Base-by-base conservation (phyloP, 2,113 vertebrate genomes). In the Scomber colias region DNA sequence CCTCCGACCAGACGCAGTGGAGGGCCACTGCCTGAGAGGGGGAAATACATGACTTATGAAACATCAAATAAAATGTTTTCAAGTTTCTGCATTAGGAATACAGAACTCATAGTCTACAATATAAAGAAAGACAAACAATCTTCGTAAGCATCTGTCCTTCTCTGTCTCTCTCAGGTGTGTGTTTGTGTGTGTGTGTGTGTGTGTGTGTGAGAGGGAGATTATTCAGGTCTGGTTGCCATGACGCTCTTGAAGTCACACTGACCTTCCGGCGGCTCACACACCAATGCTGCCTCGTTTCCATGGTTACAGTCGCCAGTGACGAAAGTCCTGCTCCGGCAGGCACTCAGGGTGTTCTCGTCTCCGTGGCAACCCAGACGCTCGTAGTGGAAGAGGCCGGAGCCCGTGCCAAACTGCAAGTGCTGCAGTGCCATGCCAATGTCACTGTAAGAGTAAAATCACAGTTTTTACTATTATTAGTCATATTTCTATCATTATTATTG, bases 201-300 rank as follows among this genome's bases (percentile, higher is more conserved):
- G 24, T 27, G 24, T 27, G 11, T 3, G 5, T 1, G 8, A 2
- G 35, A 7, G 14, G 0, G 0, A 31, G 48, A 10, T 46, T 15
- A 35, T 35, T 83, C 59, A 65, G 57, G 27, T 75, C 46, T 45
- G 5, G 63, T 71, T 81, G 62, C 53, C 19, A 45, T 71, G 27
- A 78, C 59, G 31, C n/a, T 21, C 11, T 13, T 12, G 31, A 81
- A 70, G 80, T 91, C 78, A 68, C 59, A 76, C 94, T 95, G 94
- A 98, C 97, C 97, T 96, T 97, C 95, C 53, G 96, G 96, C 45
- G 95, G 93, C 9, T 92, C 92, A 19, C 97, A 98, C 72, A 91
- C 54, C 1, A 93, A 93, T 45, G 93, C 96, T 0, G 89, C 89
- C 31, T 96, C 95, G 70, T 92, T 93, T 75, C 96, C 95, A 87